These are phyloP conservation scores for Bos taurus DNA, from an alignment of 2,113 vertebrate genomes.

Conservation along the genomic window ARS-UCD2.0 NC_037357.1:56059001-56059500, in stretches of 20 bases:
- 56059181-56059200: not conserved
- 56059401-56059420: not conserved
- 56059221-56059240: not conserved
- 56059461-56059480: not conserved
- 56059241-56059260: not conserved
- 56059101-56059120: not conserved
- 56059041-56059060: conserved; percentile 1
- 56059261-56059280: not conserved
- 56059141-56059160: not conserved
- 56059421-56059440: not conserved
- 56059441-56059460: not conserved
- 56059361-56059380: conserved; percentile 28
- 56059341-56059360: not conserved
- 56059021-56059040: not conserved
- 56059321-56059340: not conserved
- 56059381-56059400: not conserved
- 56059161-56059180: not conserved
- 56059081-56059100: not conserved
- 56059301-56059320: not conserved
- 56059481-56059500: not conserved
- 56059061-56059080: not conserved
- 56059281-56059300: not conserved
- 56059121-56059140: not conserved
- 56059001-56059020: not conserved
- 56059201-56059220: not conserved